phyloP scores from a whole-genome alignment of 2,113 vertebrate genomes.

The Furnarius figulus region DNA sequence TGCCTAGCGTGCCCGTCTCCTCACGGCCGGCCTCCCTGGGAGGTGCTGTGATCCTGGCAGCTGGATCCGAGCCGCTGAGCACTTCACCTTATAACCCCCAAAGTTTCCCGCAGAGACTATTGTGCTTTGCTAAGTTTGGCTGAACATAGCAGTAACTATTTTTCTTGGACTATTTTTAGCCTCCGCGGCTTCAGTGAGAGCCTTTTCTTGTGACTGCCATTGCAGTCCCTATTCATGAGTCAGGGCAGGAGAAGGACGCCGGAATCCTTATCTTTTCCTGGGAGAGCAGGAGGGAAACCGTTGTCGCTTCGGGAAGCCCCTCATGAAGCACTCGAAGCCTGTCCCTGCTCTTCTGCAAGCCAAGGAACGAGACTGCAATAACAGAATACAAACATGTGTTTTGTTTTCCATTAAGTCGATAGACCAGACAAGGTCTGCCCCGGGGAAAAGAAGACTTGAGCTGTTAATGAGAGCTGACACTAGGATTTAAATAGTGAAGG shows the following conservation, averaged over 20 bases:
- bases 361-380: not conserved
- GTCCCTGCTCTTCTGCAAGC: not conserved
- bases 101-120: not conserved
- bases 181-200: not conserved
- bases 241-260: not conserved
- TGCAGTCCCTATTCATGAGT: not conserved
- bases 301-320: not conserved
- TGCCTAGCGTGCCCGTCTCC: not conserved
- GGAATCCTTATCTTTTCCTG: not conserved
- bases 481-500: not conserved
- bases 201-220: not conserved
- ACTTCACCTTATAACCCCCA: not conserved
- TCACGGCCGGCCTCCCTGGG: not conserved
- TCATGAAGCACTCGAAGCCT: not conserved
- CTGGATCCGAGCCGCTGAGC: not conserved
- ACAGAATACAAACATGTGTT: not conserved
- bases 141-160: not conserved
- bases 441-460: constrained; percentile 20
- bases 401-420: constrained; percentile 43
- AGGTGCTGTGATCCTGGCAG: not conserved
- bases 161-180: not conserved
- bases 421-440: constrained; percentile 13
- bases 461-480: constrained; percentile 47
- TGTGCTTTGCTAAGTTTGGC: not conserved
- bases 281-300: not conserved